Evolutionary conservation across 2,888 invertebrate genomes (phyloP), one percentile per base, ranked within the genome.

Genomic region (Hydraecia micacea): DNA sequence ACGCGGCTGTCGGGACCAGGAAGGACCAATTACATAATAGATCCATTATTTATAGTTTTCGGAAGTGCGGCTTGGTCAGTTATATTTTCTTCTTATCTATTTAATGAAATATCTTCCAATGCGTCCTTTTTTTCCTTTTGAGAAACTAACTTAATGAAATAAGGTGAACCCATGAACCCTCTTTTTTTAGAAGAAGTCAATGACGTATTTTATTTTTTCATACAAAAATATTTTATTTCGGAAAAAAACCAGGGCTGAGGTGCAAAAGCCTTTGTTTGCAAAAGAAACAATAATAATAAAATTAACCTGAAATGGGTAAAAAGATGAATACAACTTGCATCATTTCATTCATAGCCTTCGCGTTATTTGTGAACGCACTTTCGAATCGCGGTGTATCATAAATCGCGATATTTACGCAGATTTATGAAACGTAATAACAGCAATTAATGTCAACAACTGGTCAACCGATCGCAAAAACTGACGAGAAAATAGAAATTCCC

Each of bases 341-440:
- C 83, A 73, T 74, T 82, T 80, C 78, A 80, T 73, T 84, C 73
- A 77, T 76, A 88, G 83, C 88, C 88, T 88, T 88, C 86, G 75
- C 67, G 78, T 75, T 79, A 81, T 80, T 81, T 81, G 81, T 79
- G 80, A 77, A 73, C 80, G 78, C 83, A 88, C 88, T 88, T 88
- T 88, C 88, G 88, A 88, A 88, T 86, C 83, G 73, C 68, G 6
- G 66, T 72, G 65, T 85, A 79, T 76, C 73, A 73, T 76, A 77
- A 80, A 79, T 77, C 66, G 79, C 77, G 67, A 79, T 86, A 88
- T 85, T 87, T 84, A 81, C 85, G 77, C 73, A 86, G 87, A 81
- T 88, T 85, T 88, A 86, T 88, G 82, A 80, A 79, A 84, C 82
- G 68, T 83, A 88, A 85, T 83, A 84, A 85, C 81, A 80, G 67